Conservation (phyloP, 2,888 invertebrate species). For the Platerodrilus igneus region DNA sequence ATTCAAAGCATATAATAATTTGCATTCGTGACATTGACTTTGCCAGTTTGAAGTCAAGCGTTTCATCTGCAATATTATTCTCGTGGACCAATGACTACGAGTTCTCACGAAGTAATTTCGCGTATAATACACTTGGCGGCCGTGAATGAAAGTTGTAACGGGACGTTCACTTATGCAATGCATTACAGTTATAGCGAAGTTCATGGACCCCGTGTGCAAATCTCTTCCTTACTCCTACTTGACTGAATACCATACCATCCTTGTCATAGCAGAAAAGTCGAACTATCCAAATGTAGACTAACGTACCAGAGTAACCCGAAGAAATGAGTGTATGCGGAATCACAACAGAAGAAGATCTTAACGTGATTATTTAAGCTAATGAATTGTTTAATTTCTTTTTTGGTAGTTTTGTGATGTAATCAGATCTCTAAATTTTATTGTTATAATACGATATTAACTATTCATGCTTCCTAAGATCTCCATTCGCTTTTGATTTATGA, state of each 20-base stretch:
- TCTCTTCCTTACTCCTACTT: constrained; percentile 26
- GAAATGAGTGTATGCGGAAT: constrained; percentile 42
- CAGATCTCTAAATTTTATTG: too few relatives aligned
- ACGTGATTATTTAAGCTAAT: constrained; percentile 18
- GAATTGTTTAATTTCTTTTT: constrained; percentile 12
- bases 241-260: constrained; percentile 14
- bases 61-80: constrained; percentile 4
- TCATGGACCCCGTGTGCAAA: constrained; percentile 33
- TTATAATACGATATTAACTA: too few relatives aligned
- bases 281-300: constrained; percentile 38
- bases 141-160: constrained; percentile 41
- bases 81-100: too few relatives aligned
- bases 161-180: constrained; percentile 40
- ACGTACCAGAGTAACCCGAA: constrained; percentile 40
- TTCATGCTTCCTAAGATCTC: too few relatives aligned
- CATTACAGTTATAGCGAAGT: constrained; percentile 39
- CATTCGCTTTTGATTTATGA: too few relatives aligned
- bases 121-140: constrained; percentile 35
- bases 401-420: too few relatives aligned
- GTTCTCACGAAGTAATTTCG: constrained; percentile 20
- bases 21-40: constrained; percentile 7
- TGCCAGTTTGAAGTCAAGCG: constrained; percentile 3
- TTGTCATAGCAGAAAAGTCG: constrained; percentile 27
- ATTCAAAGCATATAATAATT: too few relatives aligned
- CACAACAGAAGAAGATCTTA: constrained; percentile 23